Conservation (phyloP, 1,140 invertebrate genomes). For the Phortica variegata region DNA sequence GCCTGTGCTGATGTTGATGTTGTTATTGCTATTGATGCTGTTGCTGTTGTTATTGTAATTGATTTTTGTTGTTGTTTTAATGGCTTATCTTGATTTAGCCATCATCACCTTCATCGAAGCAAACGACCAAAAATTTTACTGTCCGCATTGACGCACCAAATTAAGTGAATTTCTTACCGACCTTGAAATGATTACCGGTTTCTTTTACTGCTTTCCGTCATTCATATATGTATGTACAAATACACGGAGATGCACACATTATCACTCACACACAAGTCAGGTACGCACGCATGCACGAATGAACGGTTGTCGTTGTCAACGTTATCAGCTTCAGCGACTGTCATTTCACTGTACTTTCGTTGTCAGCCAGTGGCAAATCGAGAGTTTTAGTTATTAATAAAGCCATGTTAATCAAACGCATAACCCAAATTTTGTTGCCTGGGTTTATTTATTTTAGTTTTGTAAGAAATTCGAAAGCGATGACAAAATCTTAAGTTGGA, state of each 20-base stretch:
- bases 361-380: not conserved
- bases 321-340: slow-evolving; percentile 7
- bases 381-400: slow-evolving; percentile 32
- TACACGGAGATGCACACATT: no score
- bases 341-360: not conserved
- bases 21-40: slow-evolving; percentile 11
- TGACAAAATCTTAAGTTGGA: no score
- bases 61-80: slow-evolving; percentile 14
- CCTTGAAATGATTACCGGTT: slow-evolving; percentile 50
- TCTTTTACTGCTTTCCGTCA: slow-evolving; percentile 17
- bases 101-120: slow-evolving; percentile 14
- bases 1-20: slow-evolving; percentile 29
- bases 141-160: slow-evolving; percentile 5
- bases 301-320: slow-evolving; percentile 1
- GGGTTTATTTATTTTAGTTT: no score
- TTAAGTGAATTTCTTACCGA: slow-evolving; percentile 30
- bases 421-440: slow-evolving; percentile 3
- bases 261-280: no score
- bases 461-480: no score
- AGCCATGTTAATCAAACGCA: slow-evolving; percentile 25
- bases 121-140: slow-evolving; percentile 8
- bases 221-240: slow-evolving; percentile 1
- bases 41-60: slow-evolving; percentile 1
- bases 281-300: no score
- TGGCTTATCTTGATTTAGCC: slow-evolving; percentile 39